phyloP scores from a whole-genome alignment of 2,113 vertebrate genomes.

The Pedetes capensis region DNA sequence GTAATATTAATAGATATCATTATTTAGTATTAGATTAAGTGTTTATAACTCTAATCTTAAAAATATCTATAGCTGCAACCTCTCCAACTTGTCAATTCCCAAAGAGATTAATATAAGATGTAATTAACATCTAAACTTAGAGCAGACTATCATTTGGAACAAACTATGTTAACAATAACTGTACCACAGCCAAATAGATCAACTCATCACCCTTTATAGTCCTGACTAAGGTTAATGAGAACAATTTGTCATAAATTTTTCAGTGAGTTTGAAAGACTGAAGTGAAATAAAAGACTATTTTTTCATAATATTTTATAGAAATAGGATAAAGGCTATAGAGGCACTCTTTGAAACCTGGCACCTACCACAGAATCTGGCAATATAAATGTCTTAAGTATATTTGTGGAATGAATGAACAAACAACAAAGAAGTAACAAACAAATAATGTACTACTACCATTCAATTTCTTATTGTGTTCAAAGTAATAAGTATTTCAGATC shows the following conservation, averaged over 20 bases:
- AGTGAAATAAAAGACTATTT: background rate
- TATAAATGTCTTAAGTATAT: background rate
- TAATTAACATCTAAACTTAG: slow-evolving; percentile 64
- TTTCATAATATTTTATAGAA: slow-evolving; percentile 27
- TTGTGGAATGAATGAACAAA: background rate
- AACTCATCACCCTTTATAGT: slow-evolving; percentile 33
- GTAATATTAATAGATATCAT: slow-evolving; percentile 63
- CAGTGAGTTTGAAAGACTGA: slow-evolving; percentile 41
- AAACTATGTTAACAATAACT: slow-evolving; percentile 47
- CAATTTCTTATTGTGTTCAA: background rate
- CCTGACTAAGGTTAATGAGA: slow-evolving; percentile 56
- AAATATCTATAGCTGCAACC: slow-evolving; percentile 46
- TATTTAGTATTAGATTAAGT: slow-evolving; percentile 58
- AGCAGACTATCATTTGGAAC: slow-evolving; percentile 34
- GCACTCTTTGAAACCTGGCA: background rate
- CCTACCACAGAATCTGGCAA: background rate
- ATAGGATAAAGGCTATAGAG: background rate
- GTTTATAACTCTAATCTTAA: slow-evolving; percentile 58
- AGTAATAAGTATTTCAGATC: slow-evolving; percentile 35
- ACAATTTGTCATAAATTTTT: slow-evolving; percentile 53
- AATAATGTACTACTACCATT: background rate
- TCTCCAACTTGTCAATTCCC: slow-evolving; percentile 46
- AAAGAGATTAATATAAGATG: slow-evolving; percentile 50
- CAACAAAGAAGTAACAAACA: background rate
- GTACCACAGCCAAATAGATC: background rate